A percentile compares a stretch with the other conserved stretches of the same genome.
phyloP scores from a whole-genome alignment of 1,140 invertebrate genomes.

The fruit fly (Drosophila melanogaster) region Release_6_plus_ISO1_MT NT_033777.3:31717001-31717500 shows the following conservation, averaged over 20 bases:
- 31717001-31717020: slow-evolving; percentile 3
- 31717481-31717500: too few species aligned
- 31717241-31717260: slow-evolving; percentile 61
- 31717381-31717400: too few species aligned
- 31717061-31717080: slow-evolving; percentile 31
- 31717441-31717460: too few species aligned
- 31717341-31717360: slow-evolving; percentile 25
- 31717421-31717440: too few species aligned
- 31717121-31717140: slow-evolving; percentile 1
- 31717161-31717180: slow-evolving; percentile 67
- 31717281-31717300: slow-evolving; percentile 70
- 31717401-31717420: too few species aligned
- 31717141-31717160: slow-evolving; percentile 57
- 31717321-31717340: slow-evolving; percentile 18
- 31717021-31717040: slow-evolving; percentile 64
- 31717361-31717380: too few species aligned
- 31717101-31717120: slow-evolving; percentile 68
- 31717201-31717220: slow-evolving; percentile 72
- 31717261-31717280: slow-evolving; percentile 78
- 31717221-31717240: slow-evolving; percentile 81
- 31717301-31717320: slow-evolving; percentile 63
- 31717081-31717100: slow-evolving; percentile 45
- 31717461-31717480: too few species aligned
- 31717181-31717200: slow-evolving; percentile 70
- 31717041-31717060: slow-evolving; percentile 64